Percentiles rank a stretch among this genome's conserved stretches.
Evolutionary conservation across 1,140 invertebrate species (phyloP).

Genomic region (Oncopodura yosiiana): DNA sequence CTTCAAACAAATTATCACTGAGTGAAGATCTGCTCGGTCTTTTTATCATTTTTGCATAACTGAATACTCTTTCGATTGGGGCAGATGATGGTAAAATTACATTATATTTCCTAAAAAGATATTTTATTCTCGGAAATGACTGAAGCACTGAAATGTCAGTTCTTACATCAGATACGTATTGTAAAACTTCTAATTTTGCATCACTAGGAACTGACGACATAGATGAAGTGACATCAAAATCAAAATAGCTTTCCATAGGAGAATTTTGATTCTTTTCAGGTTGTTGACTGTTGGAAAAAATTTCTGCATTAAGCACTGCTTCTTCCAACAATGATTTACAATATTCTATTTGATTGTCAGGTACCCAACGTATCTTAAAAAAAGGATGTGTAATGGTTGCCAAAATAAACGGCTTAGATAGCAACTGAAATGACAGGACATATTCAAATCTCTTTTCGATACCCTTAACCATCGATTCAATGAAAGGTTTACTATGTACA

Average conservation of each 20-base stretch:
- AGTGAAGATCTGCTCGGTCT: too few species aligned
- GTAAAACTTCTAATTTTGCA: not conserved
- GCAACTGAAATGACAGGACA: not conserved
- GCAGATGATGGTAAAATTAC: not conserved
- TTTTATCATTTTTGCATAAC: not conserved
- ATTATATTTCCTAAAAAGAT: not conserved
- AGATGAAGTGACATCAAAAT: not conserved
- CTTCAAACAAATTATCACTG: too few species aligned
- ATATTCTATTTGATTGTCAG: not conserved
- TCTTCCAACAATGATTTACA: not conserved
- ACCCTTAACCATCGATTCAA: not conserved
- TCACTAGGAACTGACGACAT: not conserved
- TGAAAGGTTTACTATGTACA: not conserved
- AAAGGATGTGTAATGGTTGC: not conserved
- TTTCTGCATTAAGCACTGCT: not conserved
- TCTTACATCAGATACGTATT: not conserved
- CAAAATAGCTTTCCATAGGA: not conserved
- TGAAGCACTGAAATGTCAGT: not conserved
- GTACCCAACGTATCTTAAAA: slow-evolving; percentile 11
- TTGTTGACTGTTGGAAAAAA: not conserved
- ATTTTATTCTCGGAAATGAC: not conserved
- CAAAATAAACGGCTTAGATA: not conserved
- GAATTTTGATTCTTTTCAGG: not conserved
- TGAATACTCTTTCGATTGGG: slow-evolving; percentile 2
- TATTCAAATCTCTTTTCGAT: not conserved